Base-by-base conservation (phyloP, 2,888 invertebrate genomes). In the Himalopsyche tibetana region DNA sequence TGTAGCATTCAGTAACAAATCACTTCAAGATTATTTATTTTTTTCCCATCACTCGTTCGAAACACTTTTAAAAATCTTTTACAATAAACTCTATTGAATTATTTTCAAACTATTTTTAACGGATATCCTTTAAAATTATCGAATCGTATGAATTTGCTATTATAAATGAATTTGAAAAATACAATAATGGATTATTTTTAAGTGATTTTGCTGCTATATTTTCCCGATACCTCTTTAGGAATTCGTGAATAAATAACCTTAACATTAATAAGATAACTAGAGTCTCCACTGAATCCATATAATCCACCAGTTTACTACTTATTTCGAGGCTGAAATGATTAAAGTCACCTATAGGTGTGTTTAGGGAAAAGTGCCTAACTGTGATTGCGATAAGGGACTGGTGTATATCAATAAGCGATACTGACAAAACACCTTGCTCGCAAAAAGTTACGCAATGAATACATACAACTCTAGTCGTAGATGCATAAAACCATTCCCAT, bases 181-280 rank as follows among this genome's bases (percentile, higher is more conserved):
- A 28, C 63, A 19, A 12, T 15, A 12, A 4, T 40, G 8, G 40
- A 36, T 12, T 19, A n/a, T 40, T 15, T 80, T 80, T 38, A 40
- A 42, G 17, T 42, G 38, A 40, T 17, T 17, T 80, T 2, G 38
- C 0, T 80, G 4, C 42, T 80, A 74, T 74, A 38, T 80, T 80
- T 38, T 80, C 80, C 40, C 80, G 80, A 38, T 80, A 80, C 38
- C 80, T 42, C 38, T 80, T 80, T 38, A 80, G 80, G 80, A 40
- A 80, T 80, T 80, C 80, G 80, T 42, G 15, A n/a, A 42, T 38
- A 80, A 40, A 80, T n/a, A 80, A 80, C n/a, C 80, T 80, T 38
- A 80, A 80, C 80, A 80, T 80, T 36, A 80, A 80, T 42, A 80
- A 38, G 28, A 63, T 63, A 38, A 38, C 80, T 42, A 17, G 3